Evolutionary conservation across 1,140 invertebrate genomes (phyloP).

Genomic region (Zaprionus vittiger): DNA sequence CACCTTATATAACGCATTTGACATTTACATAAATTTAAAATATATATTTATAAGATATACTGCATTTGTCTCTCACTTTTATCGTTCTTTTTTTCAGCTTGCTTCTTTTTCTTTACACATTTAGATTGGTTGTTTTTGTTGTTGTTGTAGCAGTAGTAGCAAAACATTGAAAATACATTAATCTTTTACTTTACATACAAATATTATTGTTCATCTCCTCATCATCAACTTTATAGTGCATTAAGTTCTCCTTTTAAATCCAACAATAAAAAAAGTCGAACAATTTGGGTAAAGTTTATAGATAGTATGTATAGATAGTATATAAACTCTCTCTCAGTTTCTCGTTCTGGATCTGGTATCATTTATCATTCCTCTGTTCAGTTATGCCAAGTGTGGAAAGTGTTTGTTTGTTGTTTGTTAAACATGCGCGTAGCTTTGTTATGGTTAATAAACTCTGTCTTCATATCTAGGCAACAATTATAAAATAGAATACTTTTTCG

Average conservation of each 20-base stretch:
- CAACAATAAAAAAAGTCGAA: conserved; percentile 25
- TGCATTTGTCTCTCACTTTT: conserved; percentile 51
- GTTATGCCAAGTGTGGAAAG: conserved; percentile 9
- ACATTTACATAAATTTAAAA: conserved; percentile 79
- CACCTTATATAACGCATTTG: conserved; percentile 81
- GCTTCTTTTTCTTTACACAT: conserved; percentile 39
- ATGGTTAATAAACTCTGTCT: conserved; percentile 46
- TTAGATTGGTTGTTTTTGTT: conserved; percentile 35
- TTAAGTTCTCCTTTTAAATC: conserved; percentile 29
- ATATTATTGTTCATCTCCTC: conserved; percentile 66
- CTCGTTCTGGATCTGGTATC: conserved; percentile 13
- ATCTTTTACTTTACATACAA: conserved; percentile 68
- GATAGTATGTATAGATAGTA: conserved; percentile 22
- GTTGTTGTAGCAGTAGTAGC: conserved; percentile 28
- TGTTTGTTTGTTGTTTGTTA: conserved; percentile 12
- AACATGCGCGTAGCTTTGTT: conserved; percentile 36
- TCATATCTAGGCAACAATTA: conserved; percentile 60
- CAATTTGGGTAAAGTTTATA: conserved; percentile 12
- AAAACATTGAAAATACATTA: conserved; percentile 59
- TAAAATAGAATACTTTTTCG: conserved; percentile 72
- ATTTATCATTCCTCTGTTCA: not conserved
- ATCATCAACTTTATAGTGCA: conserved; percentile 34
- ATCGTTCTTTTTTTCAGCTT: conserved; percentile 31
- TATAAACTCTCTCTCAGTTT: conserved; percentile 4
- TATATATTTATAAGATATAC: conserved; percentile 67